Evolutionary conservation across 2,113 vertebrate species (phyloP), one percentile per base, ranked within the genome.

Genomic region (Gadus chalcogrammus): DNA sequence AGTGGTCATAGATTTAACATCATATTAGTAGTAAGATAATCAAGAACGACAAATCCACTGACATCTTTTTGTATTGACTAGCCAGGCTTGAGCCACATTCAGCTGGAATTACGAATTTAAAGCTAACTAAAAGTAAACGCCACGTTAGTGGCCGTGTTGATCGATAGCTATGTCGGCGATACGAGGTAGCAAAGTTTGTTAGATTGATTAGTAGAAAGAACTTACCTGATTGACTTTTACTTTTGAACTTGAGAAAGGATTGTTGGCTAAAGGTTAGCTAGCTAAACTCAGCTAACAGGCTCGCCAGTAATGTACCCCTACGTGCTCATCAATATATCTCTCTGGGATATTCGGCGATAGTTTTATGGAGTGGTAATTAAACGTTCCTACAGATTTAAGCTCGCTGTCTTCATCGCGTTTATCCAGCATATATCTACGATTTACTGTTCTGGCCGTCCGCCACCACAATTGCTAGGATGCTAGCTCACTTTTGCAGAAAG

Each of bases 211-310:
- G 17, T 22, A 68, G 73, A 71, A 65, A 72, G 18, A 60, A 90
- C 88, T 90, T 67, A 90, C 88, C 87, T 7, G 71, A 81, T 7
- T 65, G 64, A 75, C 74, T 24, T 64, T 1, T 22, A 8, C 18
- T 65, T 64, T n/a, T 42, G 48, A 81, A 78, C 76, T 76, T 69
- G 81, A 73, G 76, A 78, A 65, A 75, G 75, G 75, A 61, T 73
- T 67, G 71, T 66, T 22, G 71, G 81, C 79, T 84, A 85, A 83
- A 79, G 63, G 77, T 83, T 78, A 84, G 87, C 85, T 86, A 74
- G 68, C 80, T 59, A 53, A 24, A 22, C 18, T 55, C 65, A 68
- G 84, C 78, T 89, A 87, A 69, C 87, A 56, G 83, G 75, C 84
- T 78, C 60, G 65, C 71, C 73, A 82, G 83, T 86, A 79, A 82